Evolutionary conservation across 2,888 invertebrate genomes (phyloP), one percentile per base, ranked within the genome.

Genomic region (Rhagophthalmus giganteus): DNA sequence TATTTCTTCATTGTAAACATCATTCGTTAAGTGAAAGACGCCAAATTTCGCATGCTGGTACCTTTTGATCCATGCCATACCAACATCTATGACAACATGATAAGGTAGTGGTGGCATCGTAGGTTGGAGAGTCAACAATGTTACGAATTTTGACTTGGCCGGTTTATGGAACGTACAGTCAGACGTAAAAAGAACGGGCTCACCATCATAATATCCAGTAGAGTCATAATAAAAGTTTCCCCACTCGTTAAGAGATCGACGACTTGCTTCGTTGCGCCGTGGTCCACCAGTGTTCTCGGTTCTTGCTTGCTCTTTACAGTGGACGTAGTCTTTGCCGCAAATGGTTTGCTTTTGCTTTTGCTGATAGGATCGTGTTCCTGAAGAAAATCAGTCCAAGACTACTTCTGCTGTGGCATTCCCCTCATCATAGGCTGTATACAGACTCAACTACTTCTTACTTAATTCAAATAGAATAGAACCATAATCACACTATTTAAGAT

Each of bases 31-130:
- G 9, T 27, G 27, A 27, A 27, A 27, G 2, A 11, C 31, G 2
- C 11, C 31, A 31, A 3, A 13, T 10, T 13, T 31, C 12, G 31
- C 31, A 31, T 4, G 31, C 2, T 10, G 31, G 31, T 9, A 31
- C 31, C 11, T 31, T 31, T 4, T 31, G n/a, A n/a, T 31, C 31
- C 31, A 31, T 11, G 31, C 31, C 31, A 31, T 31, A 11, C 31
- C 31, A 8, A 31, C 11, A 12, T 31, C 11, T 10, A 31, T 12
- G 10, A 31, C 12, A 13, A 9, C 9, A 10, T 31, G 31, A 7
- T 31, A 31, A 11, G 8, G 10, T 31, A 13, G 10, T 31, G 31
- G 31, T 8, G n/a, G 31, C 3, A 31, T 11, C 11, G 12, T 2
- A 3, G 31, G 31, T 13, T 31, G 31, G 2, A 31, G 31, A 12